Evolutionary conservation across 1,140 invertebrate species (phyloP).

Genomic region (Notospermus geniculatus): DNA sequence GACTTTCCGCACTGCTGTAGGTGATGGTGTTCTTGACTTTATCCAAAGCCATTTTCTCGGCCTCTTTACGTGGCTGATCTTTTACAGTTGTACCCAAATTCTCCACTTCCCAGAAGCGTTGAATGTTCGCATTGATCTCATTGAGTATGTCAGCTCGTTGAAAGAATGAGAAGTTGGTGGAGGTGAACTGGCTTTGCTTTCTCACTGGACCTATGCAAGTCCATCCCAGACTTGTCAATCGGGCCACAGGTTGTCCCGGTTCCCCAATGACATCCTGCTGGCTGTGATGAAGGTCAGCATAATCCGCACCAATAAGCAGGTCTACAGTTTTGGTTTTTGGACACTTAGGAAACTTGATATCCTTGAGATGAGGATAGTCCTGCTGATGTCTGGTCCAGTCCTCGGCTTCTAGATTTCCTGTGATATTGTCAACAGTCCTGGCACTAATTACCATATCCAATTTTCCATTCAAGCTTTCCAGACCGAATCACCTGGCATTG

Average conservation of each 20-base stretch:
- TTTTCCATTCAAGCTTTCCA: not conserved
- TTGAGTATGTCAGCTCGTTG: not conserved
- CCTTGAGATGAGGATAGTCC: not conserved
- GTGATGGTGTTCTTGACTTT: not conserved
- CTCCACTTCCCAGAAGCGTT: slow-evolving; percentile 4
- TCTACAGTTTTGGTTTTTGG: not conserved
- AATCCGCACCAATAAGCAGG: slow-evolving; percentile 2
- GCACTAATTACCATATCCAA: not conserved
- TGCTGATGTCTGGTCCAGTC: not conserved
- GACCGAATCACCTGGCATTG: not conserved
- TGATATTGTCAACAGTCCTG: slow-evolving; percentile 4
- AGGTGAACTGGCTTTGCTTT: not conserved
- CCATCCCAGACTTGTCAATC: slow-evolving; percentile 14
- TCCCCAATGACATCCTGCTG: not conserved
- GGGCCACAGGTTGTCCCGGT: slow-evolving; percentile 10
- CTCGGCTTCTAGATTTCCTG: not conserved
- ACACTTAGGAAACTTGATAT: not conserved
- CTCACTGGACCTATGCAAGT: slow-evolving; percentile 9
- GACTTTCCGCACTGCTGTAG: not conserved
- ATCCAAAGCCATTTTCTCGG: not conserved
- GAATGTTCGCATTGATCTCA: not conserved
- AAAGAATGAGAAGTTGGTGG: not conserved
- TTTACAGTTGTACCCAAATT: no score
- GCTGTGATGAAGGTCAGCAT: not conserved
- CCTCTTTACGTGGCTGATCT: not conserved